A percentile compares a stretch with the other conserved stretches of the same genome.
phyloP scores from a whole-genome alignment of 2,888 invertebrate species.

The Esperia sulphurella region DNA sequence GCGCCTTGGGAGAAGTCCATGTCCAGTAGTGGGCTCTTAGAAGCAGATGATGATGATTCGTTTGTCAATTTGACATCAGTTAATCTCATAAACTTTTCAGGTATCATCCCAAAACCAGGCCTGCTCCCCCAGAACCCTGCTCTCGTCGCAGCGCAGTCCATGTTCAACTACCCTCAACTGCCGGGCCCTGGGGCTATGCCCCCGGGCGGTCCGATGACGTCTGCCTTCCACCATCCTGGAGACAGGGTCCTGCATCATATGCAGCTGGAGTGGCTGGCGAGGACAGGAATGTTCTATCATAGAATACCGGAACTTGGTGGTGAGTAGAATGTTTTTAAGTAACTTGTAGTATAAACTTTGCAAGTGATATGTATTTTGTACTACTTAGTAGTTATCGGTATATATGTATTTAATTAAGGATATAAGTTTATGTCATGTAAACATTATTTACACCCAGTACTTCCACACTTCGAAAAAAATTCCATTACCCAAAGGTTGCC shows the following conservation, averaged over 20 bases:
- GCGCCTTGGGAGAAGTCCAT: no score
- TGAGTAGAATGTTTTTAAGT: slow-evolving; percentile 51
- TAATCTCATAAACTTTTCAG: slow-evolving; percentile 32
- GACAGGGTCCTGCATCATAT: slow-evolving; percentile 85
- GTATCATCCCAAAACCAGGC: slow-evolving; percentile 81
- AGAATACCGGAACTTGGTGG: slow-evolving; percentile 91
- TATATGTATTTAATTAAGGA: no score
- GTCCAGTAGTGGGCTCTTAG: no score
- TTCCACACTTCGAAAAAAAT: no score
- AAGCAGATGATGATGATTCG: no score
- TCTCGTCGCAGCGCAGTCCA: slow-evolving; percentile 73
- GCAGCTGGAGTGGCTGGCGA: slow-evolving; percentile 93
- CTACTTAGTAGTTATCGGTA: no score
- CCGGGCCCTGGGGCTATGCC: slow-evolving; percentile 36
- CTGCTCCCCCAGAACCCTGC: slow-evolving; percentile 77
- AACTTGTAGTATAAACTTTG: no score
- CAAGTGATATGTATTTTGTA: no score
- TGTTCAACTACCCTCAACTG: slow-evolving; percentile 64
- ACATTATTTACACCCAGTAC: no score
- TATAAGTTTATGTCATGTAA: no score
- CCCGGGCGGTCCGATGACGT: slow-evolving; percentile 68
- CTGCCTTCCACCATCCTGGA: slow-evolving; percentile 70
- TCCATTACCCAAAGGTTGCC: no score
- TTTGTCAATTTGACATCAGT: no score
- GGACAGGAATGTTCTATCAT: slow-evolving; percentile 95